Conservation (phyloP, 1,140 invertebrate genomes). For the Bombus confusus region DNA sequence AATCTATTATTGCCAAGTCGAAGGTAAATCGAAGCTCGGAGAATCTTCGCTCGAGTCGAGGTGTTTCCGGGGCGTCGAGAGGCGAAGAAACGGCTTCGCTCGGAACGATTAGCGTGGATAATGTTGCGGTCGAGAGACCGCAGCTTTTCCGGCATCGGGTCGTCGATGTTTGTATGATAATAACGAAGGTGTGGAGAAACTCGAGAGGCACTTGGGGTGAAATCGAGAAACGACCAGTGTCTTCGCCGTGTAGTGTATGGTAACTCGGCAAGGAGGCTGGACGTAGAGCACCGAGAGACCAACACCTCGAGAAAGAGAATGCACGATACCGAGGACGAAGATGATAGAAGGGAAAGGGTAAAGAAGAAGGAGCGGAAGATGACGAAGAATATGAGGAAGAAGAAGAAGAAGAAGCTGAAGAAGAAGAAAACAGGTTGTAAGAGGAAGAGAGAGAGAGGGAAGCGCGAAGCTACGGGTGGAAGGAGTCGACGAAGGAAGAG, state of each 20-base stretch:
- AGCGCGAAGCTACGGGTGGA: slow-evolving; percentile 6
- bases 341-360: slow-evolving; percentile 15
- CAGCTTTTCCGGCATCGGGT: slow-evolving; percentile 77
- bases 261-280: slow-evolving; percentile 18
- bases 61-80: background rate
- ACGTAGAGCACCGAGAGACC: slow-evolving; percentile 34
- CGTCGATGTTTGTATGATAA: slow-evolving; percentile 82
- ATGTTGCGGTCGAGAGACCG: slow-evolving; percentile 72
- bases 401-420: slow-evolving; percentile 20
- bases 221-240: slow-evolving; percentile 25
- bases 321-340: slow-evolving; percentile 24
- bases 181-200: slow-evolving; percentile 80
- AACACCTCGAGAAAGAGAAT: slow-evolving; percentile 28
- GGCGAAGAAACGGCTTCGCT: slow-evolving; percentile 51
- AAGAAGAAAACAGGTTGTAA: slow-evolving; percentile 4
- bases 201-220: slow-evolving; percentile 52
- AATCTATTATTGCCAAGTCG: background rate
- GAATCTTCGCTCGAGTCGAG: background rate
- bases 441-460: background rate
- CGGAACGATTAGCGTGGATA: slow-evolving; percentile 75
- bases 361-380: slow-evolving; percentile 14
- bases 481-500: background rate
- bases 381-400: background rate
- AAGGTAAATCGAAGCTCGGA: too few relatives aligned
- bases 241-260: background rate